Percentiles rank a stretch among this genome's conserved stretches.
These are phyloP conservation scores for Dascillus cervinus DNA, from an alignment of 2,888 invertebrate genomes.

Conservation along the genomic window DNA sequence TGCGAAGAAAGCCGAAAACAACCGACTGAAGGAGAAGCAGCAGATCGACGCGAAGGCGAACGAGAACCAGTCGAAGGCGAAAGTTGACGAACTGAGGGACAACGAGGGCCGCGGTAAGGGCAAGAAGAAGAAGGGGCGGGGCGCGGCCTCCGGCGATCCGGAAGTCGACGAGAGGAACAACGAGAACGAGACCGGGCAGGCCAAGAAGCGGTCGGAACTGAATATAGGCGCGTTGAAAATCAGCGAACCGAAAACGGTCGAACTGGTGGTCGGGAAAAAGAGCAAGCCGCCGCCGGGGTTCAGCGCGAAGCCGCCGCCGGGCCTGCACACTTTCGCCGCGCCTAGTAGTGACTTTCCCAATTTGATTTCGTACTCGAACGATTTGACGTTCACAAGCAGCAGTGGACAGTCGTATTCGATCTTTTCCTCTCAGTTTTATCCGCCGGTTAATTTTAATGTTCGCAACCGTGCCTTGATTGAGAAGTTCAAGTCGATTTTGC, in stretches of 20 bases:
- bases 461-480: conserved; percentile 65
- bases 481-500: conserved; percentile 56
- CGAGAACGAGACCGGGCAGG: no score
- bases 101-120: conserved; percentile 35
- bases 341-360: conserved; percentile 1
- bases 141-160: no score
- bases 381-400: conserved; percentile 74
- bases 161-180: no score
- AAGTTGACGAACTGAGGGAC: no score
- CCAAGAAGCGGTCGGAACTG: conserved; percentile 48
- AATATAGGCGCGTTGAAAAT: conserved; percentile 43
- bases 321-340: conserved; percentile 48
- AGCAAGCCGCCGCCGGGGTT: conserved; percentile 47
- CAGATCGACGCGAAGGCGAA: no score
- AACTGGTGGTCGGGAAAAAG: conserved; percentile 32
- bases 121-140: conserved; percentile 34
- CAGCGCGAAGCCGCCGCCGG: conserved; percentile 47
- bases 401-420: conserved; percentile 66
- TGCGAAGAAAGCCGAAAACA: conserved; percentile 13
- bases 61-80: no score
- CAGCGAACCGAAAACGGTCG: conserved; percentile 17
- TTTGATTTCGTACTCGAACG: conserved; percentile 50
- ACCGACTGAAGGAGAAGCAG: no score
- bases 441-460: conserved; percentile 57
- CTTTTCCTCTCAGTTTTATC: conserved; percentile 43